phyloP scores from a whole-genome alignment of 1,140 invertebrate species.

The Hirudo medicinalis region DNA sequence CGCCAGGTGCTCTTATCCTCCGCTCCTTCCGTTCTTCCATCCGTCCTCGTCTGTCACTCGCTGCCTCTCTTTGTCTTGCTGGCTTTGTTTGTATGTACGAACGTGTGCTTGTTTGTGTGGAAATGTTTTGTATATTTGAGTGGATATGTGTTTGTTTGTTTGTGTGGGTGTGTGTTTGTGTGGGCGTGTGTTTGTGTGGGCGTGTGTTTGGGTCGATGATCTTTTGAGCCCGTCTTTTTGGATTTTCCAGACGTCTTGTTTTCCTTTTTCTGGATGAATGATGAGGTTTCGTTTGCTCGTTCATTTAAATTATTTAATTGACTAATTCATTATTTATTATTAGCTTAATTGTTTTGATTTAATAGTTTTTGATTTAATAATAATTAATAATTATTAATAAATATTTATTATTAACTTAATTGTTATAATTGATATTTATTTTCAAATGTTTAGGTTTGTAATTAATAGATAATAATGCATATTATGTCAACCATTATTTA shows the following conservation, averaged over 20 bases:
- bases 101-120: neutral
- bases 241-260: neutral
- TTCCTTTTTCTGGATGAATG: neutral
- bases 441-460: no score
- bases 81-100: neutral
- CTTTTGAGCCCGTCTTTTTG: neutral
- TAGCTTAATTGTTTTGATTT: no score
- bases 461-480: no score
- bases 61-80: no score
- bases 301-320: neutral
- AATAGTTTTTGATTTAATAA: no score
- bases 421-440: no score
- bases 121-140: neutral
- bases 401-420: no score
- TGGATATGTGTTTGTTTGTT: neutral
- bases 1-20: neutral
- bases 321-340: no score
- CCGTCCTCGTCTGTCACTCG: neutral
- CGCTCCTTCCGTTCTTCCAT: neutral
- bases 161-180: neutral
- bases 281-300: neutral
- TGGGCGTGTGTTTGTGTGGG: neutral
- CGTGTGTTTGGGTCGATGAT: neutral
- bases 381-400: no score
- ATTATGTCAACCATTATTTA: no score